Evolutionary conservation across 2,113 vertebrate species (phyloP).

Genomic region (Colossoma macropomum): DNA sequence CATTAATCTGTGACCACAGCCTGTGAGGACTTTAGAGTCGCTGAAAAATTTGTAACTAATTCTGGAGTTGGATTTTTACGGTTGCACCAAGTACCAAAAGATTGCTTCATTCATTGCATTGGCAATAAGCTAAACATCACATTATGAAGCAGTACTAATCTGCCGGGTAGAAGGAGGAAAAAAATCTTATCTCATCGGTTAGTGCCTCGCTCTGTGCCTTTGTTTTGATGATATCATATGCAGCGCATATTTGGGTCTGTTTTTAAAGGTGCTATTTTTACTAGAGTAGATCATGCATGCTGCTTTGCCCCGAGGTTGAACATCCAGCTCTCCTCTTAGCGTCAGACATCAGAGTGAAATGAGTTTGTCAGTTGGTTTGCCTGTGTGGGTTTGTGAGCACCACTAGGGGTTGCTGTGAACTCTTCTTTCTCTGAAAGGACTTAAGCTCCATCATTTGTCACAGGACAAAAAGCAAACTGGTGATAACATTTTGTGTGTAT

Average conservation of each 20-base stretch:
- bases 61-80: background rate
- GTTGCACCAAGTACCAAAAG: background rate
- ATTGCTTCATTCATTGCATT: background rate
- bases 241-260: background rate
- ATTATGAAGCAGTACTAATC: background rate
- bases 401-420: slow-evolving; percentile 4
- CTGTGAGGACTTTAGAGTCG: background rate
- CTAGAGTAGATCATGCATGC: background rate
- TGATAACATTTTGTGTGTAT: background rate
- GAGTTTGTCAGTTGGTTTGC: background rate
- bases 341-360: background rate
- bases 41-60: background rate
- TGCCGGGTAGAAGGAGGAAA: background rate
- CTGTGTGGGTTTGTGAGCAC: background rate
- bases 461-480: no score
- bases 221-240: background rate
- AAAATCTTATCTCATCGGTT: background rate
- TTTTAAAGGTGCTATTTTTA: background rate
- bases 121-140: background rate
- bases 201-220: background rate
- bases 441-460: background rate
- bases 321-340: background rate
- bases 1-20: background rate
- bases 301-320: background rate
- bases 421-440: background rate